A percentile compares a stretch with the other conserved stretches of the same genome.
Conservation (phyloP, 2,797 vertebrate species). For the Hylomyscus alleni region DNA sequence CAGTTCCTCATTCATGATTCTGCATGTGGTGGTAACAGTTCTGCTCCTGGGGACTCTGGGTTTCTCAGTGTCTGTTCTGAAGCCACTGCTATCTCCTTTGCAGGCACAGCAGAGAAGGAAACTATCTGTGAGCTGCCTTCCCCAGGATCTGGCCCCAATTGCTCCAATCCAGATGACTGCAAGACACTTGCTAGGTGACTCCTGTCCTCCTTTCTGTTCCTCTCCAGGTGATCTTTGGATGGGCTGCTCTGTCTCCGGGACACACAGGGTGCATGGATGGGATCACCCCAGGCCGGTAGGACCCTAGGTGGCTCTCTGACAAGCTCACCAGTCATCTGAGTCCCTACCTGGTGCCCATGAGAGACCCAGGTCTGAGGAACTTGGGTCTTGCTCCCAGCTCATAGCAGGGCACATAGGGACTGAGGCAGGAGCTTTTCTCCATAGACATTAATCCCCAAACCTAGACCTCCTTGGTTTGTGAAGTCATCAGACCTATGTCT, state of each 20-base stretch:
- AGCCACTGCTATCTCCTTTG: background rate
- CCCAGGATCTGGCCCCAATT: constrained; percentile 73
- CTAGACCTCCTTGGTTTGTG: background rate
- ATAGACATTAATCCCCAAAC: background rate
- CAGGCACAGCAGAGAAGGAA: constrained; percentile 84
- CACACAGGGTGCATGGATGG: background rate
- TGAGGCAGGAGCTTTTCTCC: background rate
- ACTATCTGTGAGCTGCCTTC: constrained; percentile 82
- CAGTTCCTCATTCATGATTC: fast-evolving
- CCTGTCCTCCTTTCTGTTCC: no score
- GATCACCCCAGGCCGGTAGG: background rate
- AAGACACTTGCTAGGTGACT: constrained; percentile 82
- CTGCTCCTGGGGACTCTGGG: background rate
- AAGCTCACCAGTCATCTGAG: background rate
- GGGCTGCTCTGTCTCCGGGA: background rate
- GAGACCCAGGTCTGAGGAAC: background rate
- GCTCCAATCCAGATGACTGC: constrained; percentile 78
- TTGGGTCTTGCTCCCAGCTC: background rate
- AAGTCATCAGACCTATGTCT: background rate
- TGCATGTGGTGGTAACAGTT: background rate
- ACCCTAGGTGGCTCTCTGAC: background rate
- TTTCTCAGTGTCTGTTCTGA: background rate
- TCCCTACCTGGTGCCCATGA: fast-evolving
- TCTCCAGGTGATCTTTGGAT: background rate
- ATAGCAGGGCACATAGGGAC: fast-evolving